Evolutionary conservation across 1,140 invertebrate genomes (phyloP).

Genomic region (Drosophila paulistorum): DNA sequence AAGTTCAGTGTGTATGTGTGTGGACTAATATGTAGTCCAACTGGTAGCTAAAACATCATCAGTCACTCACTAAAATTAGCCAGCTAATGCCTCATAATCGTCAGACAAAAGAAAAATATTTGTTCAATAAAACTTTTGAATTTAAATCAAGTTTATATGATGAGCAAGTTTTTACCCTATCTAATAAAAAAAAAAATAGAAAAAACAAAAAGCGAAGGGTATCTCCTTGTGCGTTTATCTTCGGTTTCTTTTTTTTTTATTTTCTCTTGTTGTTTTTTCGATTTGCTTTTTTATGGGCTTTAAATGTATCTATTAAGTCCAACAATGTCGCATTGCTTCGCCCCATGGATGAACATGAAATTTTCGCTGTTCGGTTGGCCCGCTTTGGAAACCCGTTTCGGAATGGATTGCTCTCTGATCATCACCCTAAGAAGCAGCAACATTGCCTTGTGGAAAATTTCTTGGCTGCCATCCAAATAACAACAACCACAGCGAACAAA

Average conservation of each 20-base stretch:
- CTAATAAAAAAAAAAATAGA: background rate
- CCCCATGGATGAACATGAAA: constrained; percentile 29
- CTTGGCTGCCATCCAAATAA: constrained; percentile 59
- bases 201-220: constrained; percentile 18
- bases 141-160: background rate
- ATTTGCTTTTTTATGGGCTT: constrained; percentile 78
- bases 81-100: constrained; percentile 64
- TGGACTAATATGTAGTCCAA: constrained; percentile 8
- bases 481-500: constrained; percentile 11
- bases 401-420: background rate
- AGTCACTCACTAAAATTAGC: constrained; percentile 73
- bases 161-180: constrained; percentile 4
- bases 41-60: constrained; percentile 1
- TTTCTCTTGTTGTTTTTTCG: constrained; percentile 32
- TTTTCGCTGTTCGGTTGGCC: constrained; percentile 55
- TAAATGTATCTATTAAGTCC: constrained; percentile 78
- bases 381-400: constrained; percentile 67
- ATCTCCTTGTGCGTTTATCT: background rate
- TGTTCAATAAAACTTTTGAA: constrained; percentile 1
- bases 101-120: constrained; percentile 44
- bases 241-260: constrained; percentile 39
- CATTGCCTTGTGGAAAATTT: constrained; percentile 70
- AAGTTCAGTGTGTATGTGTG: constrained; percentile 46
- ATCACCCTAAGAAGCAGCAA: background rate
- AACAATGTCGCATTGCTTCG: constrained; percentile 73